phyloP scores from a whole-genome alignment of 2,113 vertebrate species.

The Perccottus glenii region DNA sequence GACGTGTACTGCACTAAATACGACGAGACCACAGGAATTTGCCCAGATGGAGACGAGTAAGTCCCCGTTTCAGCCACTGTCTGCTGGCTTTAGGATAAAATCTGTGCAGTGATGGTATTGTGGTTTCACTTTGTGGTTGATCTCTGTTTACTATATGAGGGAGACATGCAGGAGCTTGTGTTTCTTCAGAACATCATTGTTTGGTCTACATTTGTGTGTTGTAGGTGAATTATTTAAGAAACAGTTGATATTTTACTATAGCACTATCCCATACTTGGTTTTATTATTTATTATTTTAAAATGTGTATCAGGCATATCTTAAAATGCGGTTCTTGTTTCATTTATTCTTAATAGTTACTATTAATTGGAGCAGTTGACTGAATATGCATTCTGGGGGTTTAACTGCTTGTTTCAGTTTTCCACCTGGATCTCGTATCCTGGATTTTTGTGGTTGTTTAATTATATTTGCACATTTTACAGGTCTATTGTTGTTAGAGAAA shows the following conservation, averaged over 20 bases:
- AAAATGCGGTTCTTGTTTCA: no score
- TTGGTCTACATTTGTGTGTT: neutral
- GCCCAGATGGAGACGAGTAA: constrained; percentile 94
- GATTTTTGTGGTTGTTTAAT: no score
- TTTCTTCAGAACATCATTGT: neutral
- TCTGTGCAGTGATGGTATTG: neutral
- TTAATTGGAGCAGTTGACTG: no score
- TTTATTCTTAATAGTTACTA: no score
- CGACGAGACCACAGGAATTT: constrained; percentile 92
- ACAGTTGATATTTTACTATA: neutral
- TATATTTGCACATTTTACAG: no score
- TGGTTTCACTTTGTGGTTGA: neutral
- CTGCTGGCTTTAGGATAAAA: neutral
- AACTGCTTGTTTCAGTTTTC: no score
- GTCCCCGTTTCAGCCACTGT: constrained; percentile 53
- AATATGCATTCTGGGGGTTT: no score
- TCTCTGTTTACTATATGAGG: neutral
- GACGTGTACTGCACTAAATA: constrained; percentile 96
- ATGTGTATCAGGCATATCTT: no score
- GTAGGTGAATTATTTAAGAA: neutral
- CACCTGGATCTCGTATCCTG: no score
- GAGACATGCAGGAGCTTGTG: neutral
- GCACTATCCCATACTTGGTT: no score
- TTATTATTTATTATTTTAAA: no score
- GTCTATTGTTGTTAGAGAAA: no score